Evolutionary conservation across 2,888 invertebrate species (phyloP), one percentile per base, ranked within the genome.

Genomic region (Epistrophella euchroma): DNA sequence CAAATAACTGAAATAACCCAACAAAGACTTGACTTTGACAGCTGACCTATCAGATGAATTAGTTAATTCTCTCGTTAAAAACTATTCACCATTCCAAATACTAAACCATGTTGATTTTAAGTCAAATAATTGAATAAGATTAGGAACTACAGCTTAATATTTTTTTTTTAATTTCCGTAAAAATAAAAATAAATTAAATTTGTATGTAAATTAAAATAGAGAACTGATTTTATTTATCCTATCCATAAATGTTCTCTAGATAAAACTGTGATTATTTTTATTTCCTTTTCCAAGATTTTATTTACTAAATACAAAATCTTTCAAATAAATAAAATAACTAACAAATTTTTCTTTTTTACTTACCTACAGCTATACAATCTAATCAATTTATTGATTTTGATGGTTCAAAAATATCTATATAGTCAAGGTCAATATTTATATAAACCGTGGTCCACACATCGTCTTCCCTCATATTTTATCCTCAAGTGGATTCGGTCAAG

Each of bases 201-300:
- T 28, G 6, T 1, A 28, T 28, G 6, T 5, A 32, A 32, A 32
- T 32, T 32, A 40, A 47, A 47, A 11, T 4, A 10, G 50, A 47
- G 47, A 47, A 19, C 50, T 50, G 4, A 11, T 13, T 22, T 22
- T 22, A 19, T 32, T 28, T 56, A 32, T 32, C 0, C n/a, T 4
- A 55, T 55, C 13, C 17, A 37, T 71, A 72, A 76, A 66, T 72
- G 56, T 75, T 71, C 22, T 74, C 25, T 22, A 40, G 17, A 64
- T 35, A 75, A 85, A 85, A 76, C 85, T 85, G 85, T 85, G 85
- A 85, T 85, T 85, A 72, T 79, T 70, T 78, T 50, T 66, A 50
- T 40, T 70, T 68, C 47, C 35, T 37, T 80, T 80, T 72, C 25
- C 70, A 6, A 62, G 64, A 75, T 55, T 80, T 75, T 68, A 64